Conservation (phyloP, 1,140 invertebrate species). For the Drosophila nikananu region DNA sequence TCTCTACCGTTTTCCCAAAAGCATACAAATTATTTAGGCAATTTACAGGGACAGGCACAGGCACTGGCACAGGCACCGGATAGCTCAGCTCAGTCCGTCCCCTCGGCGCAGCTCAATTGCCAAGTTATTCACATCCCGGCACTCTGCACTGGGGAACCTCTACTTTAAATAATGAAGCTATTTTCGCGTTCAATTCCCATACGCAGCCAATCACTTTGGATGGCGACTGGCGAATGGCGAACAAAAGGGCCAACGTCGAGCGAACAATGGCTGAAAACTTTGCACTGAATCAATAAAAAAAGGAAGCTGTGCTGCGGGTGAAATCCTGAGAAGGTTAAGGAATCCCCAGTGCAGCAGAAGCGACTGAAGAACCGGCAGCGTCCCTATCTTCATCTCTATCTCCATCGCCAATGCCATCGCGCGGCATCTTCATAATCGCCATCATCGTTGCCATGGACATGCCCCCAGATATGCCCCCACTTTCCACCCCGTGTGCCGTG, state of each 20-base stretch:
- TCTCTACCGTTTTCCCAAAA: constrained; percentile 43
- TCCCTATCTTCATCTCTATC: constrained; percentile 39
- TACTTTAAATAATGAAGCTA: constrained; percentile 84
- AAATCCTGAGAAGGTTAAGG: constrained; percentile 28
- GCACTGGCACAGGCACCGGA: neutral
- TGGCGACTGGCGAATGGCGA: constrained; percentile 21
- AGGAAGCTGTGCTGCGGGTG: neutral
- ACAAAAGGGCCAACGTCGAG: constrained; percentile 60
- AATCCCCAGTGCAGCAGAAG: constrained; percentile 45
- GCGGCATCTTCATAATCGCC: constrained; percentile 74
- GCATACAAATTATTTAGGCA: constrained; percentile 81
- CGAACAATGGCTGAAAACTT: constrained; percentile 59
- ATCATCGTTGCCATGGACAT: constrained; percentile 64
- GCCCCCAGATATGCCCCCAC: constrained; percentile 23
- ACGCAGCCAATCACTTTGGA: constrained; percentile 77
- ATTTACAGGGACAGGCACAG: constrained; percentile 42
- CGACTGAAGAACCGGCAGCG: constrained; percentile 17
- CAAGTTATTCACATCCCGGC: constrained; percentile 47
- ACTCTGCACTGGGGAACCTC: constrained; percentile 51
- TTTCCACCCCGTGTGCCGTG: constrained; percentile 53
- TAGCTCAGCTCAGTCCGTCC: constrained; percentile 25
- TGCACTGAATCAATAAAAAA: constrained; percentile 56
- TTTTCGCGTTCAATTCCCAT: constrained; percentile 81
- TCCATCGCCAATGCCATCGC: constrained; percentile 7
- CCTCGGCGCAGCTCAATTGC: constrained; percentile 63